Evolutionary conservation across 92 coral and sea anemone species (phyloP).

Genomic region (Zoanthus sansibaricus): DNA sequence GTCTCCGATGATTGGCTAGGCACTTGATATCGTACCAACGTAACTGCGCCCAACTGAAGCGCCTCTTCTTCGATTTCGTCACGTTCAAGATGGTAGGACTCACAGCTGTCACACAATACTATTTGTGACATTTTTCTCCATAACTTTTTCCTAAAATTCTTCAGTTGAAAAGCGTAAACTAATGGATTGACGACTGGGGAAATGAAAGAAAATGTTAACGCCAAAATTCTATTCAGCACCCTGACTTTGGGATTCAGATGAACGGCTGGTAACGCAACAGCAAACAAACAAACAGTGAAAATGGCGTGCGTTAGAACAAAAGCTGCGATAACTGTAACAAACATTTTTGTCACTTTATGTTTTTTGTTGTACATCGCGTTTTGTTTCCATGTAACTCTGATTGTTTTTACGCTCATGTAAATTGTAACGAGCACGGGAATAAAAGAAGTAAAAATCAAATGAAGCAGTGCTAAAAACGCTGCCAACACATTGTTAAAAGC

Average conservation of each 20-base stretch:
- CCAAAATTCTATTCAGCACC: background rate
- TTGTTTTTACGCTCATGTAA: conserved; percentile 21
- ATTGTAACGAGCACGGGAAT: conserved; percentile 24
- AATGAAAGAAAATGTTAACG: background rate
- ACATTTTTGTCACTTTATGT: conserved; percentile 19
- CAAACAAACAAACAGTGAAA: background rate
- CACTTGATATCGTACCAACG: background rate
- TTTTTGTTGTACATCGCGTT: conserved; percentile 14
- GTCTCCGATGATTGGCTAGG: background rate
- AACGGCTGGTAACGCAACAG: background rate
- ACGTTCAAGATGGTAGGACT: background rate
- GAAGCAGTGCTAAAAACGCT: background rate
- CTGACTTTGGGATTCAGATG: background rate
- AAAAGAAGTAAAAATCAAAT: background rate
- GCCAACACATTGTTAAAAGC: background rate
- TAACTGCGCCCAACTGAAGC: background rate
- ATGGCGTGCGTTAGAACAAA: background rate
- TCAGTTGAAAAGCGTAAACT: conserved; percentile 29
- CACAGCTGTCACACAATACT: background rate
- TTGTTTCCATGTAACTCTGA: conserved; percentile 10
- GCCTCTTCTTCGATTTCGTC: conserved; percentile 15
- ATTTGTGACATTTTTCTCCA: conserved; percentile 15
- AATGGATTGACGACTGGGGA: conserved; percentile 34
- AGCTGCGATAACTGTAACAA: background rate
- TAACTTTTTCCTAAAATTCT: conserved; percentile 27